Percentiles rank a stretch among this genome's conserved stretches.
These are phyloP conservation scores for Capromys pilorides DNA, from an alignment of 2,797 vertebrate species.

Conservation along the genomic window DNA sequence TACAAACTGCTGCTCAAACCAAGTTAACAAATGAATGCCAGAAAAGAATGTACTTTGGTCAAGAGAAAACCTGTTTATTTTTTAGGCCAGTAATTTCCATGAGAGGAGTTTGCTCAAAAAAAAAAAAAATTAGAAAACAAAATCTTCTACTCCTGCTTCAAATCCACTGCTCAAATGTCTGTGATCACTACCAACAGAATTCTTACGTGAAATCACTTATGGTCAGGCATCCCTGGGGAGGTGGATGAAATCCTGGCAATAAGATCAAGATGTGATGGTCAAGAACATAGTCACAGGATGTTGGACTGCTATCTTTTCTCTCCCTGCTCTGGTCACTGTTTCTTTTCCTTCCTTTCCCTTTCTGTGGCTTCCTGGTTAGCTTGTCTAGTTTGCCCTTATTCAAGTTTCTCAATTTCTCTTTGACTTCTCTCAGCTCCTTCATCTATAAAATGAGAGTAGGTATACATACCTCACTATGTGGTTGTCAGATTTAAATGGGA, in stretches of 20 bases:
- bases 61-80: neutral
- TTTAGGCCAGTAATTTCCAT: neutral
- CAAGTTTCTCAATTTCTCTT: neutral
- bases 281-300: neutral
- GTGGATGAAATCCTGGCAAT: neutral
- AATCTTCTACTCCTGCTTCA: neutral
- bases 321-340: neutral
- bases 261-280: slow-evolving; percentile 18
- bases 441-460: neutral
- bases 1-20: neutral
- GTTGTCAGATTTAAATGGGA: neutral
- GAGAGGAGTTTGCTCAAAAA: neutral
- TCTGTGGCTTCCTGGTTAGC: neutral
- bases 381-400: neutral
- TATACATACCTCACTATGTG: neutral
- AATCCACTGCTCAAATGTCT: neutral
- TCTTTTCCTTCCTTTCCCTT: neutral
- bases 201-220: neutral
- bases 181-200: neutral
- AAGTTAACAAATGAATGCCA: neutral
- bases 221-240: neutral
- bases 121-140: neutral
- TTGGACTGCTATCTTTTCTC: neutral
- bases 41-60: neutral
- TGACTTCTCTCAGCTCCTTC: neutral